Evolutionary conservation across 2,797 vertebrate genomes (phyloP).

Genomic region (Thalassophryne amazonica): DNA sequence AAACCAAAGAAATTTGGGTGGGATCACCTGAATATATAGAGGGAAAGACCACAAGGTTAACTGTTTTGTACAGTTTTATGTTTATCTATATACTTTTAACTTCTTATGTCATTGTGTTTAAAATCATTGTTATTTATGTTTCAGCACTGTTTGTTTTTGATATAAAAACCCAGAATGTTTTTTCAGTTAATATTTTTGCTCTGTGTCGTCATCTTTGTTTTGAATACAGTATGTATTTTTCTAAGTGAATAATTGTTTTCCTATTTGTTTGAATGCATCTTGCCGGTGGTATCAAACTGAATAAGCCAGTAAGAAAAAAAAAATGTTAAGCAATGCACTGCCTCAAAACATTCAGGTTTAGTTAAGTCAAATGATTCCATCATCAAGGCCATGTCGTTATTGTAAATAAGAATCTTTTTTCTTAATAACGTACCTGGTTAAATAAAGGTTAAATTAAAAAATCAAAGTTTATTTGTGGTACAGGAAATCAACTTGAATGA

Average conservation of each 20-base stretch:
- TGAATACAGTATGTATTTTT: constrained; percentile 53
- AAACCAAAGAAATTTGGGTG: constrained; percentile 44
- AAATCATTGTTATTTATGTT: constrained; percentile 61
- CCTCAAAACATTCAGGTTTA: too few relatives aligned
- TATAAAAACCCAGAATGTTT: constrained; percentile 24
- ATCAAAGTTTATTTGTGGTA: too few relatives aligned
- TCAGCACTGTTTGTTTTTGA: constrained; percentile 50
- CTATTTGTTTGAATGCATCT: too few relatives aligned
- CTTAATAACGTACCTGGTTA: too few relatives aligned
- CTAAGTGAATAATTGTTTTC: constrained; percentile 1
- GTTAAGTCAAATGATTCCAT: too few relatives aligned
- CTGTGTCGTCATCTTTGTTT: constrained; percentile 36
- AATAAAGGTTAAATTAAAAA: too few relatives aligned
- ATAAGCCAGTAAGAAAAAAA: too few relatives aligned
- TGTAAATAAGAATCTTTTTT: too few relatives aligned
- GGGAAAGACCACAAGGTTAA: constrained; percentile 21
- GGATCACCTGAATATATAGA: constrained; percentile 18
- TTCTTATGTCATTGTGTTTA: constrained; percentile 37
- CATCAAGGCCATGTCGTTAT: too few relatives aligned
- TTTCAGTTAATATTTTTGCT: constrained; percentile 35
- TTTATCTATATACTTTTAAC: constrained; percentile 22
- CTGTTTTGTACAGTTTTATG: constrained; percentile 32
- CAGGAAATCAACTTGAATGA: too few relatives aligned
- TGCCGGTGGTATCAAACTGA: too few relatives aligned
- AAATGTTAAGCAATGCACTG: too few relatives aligned